These are phyloP conservation scores for Micropoecilia bifurca DNA, from an alignment of 2,797 vertebrate genomes.

Conservation along the genomic window DNA sequence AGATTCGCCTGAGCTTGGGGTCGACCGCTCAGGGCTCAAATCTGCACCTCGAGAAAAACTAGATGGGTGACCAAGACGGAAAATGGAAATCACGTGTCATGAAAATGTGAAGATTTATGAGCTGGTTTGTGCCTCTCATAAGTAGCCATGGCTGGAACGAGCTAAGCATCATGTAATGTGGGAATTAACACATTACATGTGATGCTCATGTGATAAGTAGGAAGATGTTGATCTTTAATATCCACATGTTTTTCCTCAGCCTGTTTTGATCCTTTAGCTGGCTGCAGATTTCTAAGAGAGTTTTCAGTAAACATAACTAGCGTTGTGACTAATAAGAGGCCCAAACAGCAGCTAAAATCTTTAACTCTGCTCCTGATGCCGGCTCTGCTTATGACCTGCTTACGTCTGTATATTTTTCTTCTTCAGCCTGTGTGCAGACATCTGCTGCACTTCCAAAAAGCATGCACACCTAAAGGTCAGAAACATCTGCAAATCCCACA, in stretches of 20 bases:
- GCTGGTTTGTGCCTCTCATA: slow-evolving; percentile 7
- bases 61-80: background rate
- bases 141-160: background rate
- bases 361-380: background rate
- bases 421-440: slow-evolving; percentile 12
- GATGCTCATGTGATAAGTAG: background rate
- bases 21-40: slow-evolving; percentile 12
- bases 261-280: background rate
- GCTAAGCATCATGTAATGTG: background rate
- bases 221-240: background rate
- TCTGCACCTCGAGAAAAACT: slow-evolving; percentile 24
- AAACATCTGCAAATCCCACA: slow-evolving; percentile 25
- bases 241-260: background rate
- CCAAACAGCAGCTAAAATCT: slow-evolving; percentile 13
- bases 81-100: background rate
- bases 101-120: background rate
- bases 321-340: background rate
- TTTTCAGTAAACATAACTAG: background rate
- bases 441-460: slow-evolving; percentile 19
- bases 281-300: background rate
- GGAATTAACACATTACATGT: background rate
- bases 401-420: slow-evolving; percentile 6
- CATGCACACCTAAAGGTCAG: slow-evolving; percentile 53
- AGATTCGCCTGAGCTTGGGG: slow-evolving; percentile 25
- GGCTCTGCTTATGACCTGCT: slow-evolving; percentile 8